phyloP scores from a whole-genome alignment of 2,888 invertebrate species.

The Ophion obscuratus region DNA sequence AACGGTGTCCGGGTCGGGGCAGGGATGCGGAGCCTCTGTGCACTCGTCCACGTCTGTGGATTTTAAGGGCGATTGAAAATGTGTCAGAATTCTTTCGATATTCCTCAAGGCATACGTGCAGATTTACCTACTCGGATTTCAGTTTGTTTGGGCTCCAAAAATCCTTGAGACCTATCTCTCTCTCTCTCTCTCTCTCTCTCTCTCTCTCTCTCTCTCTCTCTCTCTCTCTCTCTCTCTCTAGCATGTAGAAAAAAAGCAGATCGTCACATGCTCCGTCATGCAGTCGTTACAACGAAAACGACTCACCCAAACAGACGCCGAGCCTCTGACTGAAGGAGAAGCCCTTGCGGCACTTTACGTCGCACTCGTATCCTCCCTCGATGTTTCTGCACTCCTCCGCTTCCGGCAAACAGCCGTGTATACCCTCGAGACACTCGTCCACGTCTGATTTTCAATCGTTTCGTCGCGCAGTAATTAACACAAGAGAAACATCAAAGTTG shows the following conservation, averaged over 20 bases:
- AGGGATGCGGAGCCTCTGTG: conserved; percentile 80
- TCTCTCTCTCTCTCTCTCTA: no score
- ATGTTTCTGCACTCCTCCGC: conserved; percentile 82
- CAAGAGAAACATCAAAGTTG: background rate
- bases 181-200: background rate
- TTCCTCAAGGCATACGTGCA: background rate
- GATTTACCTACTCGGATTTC: no score
- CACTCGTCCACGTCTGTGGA: conserved; percentile 86
- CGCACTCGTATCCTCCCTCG: conserved; percentile 85
- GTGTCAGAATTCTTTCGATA: background rate
- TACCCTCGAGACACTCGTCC: conserved; percentile 89
- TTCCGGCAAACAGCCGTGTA: conserved; percentile 86
- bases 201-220: background rate
- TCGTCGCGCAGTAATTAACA: background rate
- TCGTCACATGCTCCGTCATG: conserved; percentile 17
- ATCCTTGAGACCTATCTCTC: background rate
- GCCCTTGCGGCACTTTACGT: conserved; percentile 78
- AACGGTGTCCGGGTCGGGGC: conserved; percentile 83
- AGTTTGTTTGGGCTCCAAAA: background rate
- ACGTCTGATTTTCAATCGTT: conserved; percentile 87
- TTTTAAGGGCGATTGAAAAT: background rate
- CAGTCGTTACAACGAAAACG: conserved; percentile 42
- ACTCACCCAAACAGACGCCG: conserved; percentile 79
- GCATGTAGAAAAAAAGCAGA: conserved; percentile 35
- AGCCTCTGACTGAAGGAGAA: conserved; percentile 74